These are phyloP conservation scores for Tiliqua scincoides DNA, from an alignment of 2,113 vertebrate species.

Conservation along the genomic window DNA sequence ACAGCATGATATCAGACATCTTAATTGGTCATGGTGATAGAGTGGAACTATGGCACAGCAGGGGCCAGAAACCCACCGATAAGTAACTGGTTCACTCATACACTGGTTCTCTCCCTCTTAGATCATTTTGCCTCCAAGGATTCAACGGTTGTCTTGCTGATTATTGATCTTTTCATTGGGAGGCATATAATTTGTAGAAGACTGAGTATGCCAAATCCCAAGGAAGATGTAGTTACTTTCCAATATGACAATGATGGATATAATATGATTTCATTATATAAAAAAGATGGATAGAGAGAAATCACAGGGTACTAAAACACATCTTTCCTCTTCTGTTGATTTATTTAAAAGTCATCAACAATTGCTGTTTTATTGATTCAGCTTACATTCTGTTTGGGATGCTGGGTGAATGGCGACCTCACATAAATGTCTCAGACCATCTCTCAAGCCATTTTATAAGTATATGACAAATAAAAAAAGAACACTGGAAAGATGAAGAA, in stretches of 20 bases:
- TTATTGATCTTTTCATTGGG: conserved; percentile 69
- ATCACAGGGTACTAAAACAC: conserved; percentile 43
- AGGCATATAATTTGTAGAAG: conserved; percentile 31
- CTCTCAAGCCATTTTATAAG: conserved; percentile 59
- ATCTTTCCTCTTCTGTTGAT: conserved; percentile 52
- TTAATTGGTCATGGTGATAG: conserved; percentile 68
- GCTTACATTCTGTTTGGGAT: conserved; percentile 50
- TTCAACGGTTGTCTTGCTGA: conserved; percentile 54
- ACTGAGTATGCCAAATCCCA: conserved; percentile 14
- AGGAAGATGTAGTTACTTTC: conserved; percentile 13
- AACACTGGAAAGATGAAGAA: conserved; percentile 30
- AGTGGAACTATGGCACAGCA: conserved; percentile 62
- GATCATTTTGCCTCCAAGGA: conserved; percentile 49
- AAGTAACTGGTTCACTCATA: background rate
- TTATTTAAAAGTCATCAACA: conserved; percentile 55
- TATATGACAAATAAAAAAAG: conserved; percentile 29
- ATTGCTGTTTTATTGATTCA: conserved; percentile 49
- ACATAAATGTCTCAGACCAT: conserved; percentile 54
- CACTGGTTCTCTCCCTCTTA: background rate
- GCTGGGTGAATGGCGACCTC: conserved; percentile 53
- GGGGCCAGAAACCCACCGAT: conserved; percentile 62
- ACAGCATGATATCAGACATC: conserved; percentile 58
- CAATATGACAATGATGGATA: conserved; percentile 14
- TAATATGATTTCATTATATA: conserved; percentile 33
- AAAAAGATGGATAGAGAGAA: conserved; percentile 29